Base-by-base conservation (phyloP, 2,888 invertebrate genomes). In the Hyppa rectilinea region DNA sequence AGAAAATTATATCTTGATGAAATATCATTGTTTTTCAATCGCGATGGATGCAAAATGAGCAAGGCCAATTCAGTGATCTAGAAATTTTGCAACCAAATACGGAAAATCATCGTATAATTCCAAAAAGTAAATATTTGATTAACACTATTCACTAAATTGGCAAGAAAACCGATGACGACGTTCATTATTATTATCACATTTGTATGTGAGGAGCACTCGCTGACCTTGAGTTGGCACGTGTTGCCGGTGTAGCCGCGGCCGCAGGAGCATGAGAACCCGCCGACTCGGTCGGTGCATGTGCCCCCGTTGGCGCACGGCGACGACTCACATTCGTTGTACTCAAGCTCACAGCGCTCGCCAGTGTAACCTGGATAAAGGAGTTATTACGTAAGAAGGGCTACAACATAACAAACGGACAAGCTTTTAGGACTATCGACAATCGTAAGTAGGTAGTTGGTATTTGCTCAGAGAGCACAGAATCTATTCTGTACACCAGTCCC, bases 311-410 rank as follows among this genome's bases (percentile, higher is more conserved):
- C 96, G 90, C 98, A 98, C 53, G 98, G 98, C 72, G 97, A 97
- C 79, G 97, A 97, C 90, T 97, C 97, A 89, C 98, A 98, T 92
- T 97, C 97, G 91, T 98, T 97, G 93, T 97, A 97, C 89, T 97
- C 97, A 88, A 97, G 95, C 89, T 97, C 97, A 89, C 98, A 98
- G 81, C 96, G 97, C 76, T 97, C 97, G 26, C 98, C 98, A 4
- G 97, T 97, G 90, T 97, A 98, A 43, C 97, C 97, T 97, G 88
- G 14, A 68, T 50, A 26, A 31, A 67, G 12, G 14, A 43, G 9
- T 23, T 26, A 23, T 38, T 17, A 31, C 23, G 17, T 34, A 26
- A 45, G 3, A 45, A 29, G 2, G 3, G 29, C n/a, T 17, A 17
- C 14, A 29, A 59, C 1, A 14, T 26, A 49, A 14, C 14, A 71